Evolutionary conservation across 2,797 vertebrate genomes (phyloP).

Genomic region (Cirrhinus mrigala): DNA sequence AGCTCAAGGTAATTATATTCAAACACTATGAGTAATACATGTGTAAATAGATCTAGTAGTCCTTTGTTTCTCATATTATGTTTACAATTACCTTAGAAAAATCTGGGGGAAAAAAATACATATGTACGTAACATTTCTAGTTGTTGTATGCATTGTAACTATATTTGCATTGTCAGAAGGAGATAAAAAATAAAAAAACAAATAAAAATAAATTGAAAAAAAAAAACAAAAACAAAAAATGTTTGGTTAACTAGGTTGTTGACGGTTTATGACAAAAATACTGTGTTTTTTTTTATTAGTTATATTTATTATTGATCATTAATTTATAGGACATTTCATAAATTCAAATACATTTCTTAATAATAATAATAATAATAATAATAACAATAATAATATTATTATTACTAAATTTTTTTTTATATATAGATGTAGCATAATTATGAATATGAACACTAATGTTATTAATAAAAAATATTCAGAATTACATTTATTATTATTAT

Average conservation of each 20-base stretch:
- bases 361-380: too few species aligned
- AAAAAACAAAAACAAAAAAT: too few species aligned
- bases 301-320: too few species aligned
- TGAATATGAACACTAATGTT: too few species aligned
- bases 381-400: not conserved
- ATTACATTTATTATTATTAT: not conserved
- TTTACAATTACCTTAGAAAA: not conserved
- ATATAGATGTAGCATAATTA: too few species aligned
- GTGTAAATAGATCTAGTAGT: not conserved
- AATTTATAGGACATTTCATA: too few species aligned
- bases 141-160: not conserved
- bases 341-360: too few species aligned
- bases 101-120: not conserved
- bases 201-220: not conserved
- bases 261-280: not conserved
- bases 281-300: too few species aligned
- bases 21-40: not conserved
- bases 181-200: not conserved
- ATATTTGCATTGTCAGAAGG: not conserved
- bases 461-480: too few species aligned
- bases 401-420: not conserved
- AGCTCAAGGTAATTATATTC: conserved; percentile 85
- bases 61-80: not conserved
- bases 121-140: not conserved
- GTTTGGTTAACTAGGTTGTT: not conserved